Evolutionary conservation across 2,797 vertebrate species (phyloP).

Genomic region (Pristis pectinata): DNA sequence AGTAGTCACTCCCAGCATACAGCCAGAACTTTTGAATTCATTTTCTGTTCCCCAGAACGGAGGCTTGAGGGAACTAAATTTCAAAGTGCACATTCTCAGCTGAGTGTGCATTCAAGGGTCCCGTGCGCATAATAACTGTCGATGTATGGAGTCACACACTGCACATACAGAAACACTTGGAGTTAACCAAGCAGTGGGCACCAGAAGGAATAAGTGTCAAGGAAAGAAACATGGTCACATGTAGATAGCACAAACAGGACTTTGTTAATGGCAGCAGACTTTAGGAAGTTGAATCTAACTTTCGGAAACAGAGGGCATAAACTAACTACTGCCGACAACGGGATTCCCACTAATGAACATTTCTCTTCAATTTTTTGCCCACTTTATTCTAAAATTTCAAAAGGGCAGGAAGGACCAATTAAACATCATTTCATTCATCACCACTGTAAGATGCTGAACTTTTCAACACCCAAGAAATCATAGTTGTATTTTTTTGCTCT

Average conservation of each 20-base stretch:
- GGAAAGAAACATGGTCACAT: constrained; percentile 61
- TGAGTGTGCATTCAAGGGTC: not conserved
- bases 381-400: not conserved
- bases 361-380: not conserved
- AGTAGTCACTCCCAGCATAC: not conserved
- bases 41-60: not conserved
- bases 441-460: not conserved
- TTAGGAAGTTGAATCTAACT: constrained; percentile 44
- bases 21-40: not conserved
- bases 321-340: not conserved
- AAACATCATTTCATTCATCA: not conserved
- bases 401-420: not conserved
- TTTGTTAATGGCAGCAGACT: constrained; percentile 49
- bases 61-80: not conserved
- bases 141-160: not conserved
- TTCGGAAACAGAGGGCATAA: not conserved
- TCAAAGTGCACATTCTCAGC: not conserved
- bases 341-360: not conserved
- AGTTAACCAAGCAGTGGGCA: constrained; percentile 48
- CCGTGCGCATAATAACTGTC: not conserved
- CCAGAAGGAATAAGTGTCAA: constrained; percentile 59
- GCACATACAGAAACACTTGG: constrained; percentile 49
- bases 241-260: constrained; percentile 65
- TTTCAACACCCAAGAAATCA: not conserved
- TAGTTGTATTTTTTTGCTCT: not conserved